Percentiles rank a stretch among this genome's conserved stretches.
Conservation (phyloP, 1,140 invertebrate genomes). For the Atta cephalotes region DNA sequence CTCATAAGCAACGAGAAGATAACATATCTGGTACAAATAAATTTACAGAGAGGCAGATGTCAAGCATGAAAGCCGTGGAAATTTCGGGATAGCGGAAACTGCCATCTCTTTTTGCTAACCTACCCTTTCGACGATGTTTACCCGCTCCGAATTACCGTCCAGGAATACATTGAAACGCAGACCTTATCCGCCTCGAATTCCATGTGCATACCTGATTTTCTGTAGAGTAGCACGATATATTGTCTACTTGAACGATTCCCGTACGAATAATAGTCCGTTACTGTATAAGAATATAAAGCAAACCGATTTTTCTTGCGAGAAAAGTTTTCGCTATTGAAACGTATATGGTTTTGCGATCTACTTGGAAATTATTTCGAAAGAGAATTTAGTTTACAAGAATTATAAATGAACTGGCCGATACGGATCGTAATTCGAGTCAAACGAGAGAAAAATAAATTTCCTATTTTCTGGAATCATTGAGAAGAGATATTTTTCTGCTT, state of each 20-base stretch:
- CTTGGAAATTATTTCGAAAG: neutral
- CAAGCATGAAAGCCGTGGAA: conserved; percentile 36
- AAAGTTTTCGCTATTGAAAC: conserved; percentile 5
- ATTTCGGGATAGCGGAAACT: conserved; percentile 11
- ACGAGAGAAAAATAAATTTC: conserved; percentile 14
- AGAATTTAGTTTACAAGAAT: neutral
- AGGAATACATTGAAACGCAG: conserved; percentile 65
- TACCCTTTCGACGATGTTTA: conserved; percentile 59
- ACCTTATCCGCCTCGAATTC: conserved; percentile 1
- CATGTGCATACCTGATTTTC: conserved; percentile 29
- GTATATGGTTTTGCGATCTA: neutral
- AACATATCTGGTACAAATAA: neutral
- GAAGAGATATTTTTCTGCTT: neutral
- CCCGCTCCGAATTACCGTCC: conserved; percentile 36
- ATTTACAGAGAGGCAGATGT: conserved; percentile 38
- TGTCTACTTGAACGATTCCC: neutral
- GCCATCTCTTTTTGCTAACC: conserved; percentile 59
- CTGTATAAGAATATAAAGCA: conserved; percentile 8
- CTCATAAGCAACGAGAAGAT: conserved; percentile 8
- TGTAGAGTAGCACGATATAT: neutral
- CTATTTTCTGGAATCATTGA: neutral
- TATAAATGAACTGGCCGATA: neutral
- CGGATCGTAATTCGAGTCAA: conserved; percentile 3
- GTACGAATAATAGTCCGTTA: neutral
- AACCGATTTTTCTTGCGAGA: conserved; percentile 1